Evolutionary conservation across 2,888 invertebrate genomes (phyloP).

Genomic region (Ommatoiulus sabulosus): DNA sequence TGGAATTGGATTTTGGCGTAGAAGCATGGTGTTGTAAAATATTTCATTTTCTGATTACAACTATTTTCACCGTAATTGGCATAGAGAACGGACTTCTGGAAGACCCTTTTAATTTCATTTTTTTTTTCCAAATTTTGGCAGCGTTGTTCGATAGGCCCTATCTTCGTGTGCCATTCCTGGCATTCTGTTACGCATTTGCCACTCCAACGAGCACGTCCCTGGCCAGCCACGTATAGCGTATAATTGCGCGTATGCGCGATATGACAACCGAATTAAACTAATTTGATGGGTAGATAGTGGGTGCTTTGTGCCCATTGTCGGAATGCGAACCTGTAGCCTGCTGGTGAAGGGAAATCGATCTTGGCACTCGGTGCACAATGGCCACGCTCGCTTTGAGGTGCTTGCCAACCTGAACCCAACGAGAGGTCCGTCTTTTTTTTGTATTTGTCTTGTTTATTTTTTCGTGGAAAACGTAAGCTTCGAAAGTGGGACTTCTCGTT

Average conservation of each 20-base stretch:
- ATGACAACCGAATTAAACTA: constrained; percentile 20
- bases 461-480: not conserved
- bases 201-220: not conserved
- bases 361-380: not conserved
- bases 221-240: not conserved
- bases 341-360: constrained; percentile 10
- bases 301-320: not conserved
- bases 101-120: no score
- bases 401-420: not conserved
- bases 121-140: not conserved
- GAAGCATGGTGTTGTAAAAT: no score
- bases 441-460: no score
- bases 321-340: constrained; percentile 23
- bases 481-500: not conserved
- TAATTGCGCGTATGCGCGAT: not conserved
- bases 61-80: no score
- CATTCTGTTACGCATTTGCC: not conserved
- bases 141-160: not conserved
- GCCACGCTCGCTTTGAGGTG: not conserved
- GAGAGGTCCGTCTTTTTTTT: no score
- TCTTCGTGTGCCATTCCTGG: not conserved
- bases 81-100: no score
- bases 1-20: no score
- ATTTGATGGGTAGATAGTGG: constrained; percentile 9
- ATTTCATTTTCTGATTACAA: no score